These are phyloP conservation scores for Hyles lineata DNA, from an alignment of 2,888 invertebrate species.

Conservation along the genomic window DNA sequence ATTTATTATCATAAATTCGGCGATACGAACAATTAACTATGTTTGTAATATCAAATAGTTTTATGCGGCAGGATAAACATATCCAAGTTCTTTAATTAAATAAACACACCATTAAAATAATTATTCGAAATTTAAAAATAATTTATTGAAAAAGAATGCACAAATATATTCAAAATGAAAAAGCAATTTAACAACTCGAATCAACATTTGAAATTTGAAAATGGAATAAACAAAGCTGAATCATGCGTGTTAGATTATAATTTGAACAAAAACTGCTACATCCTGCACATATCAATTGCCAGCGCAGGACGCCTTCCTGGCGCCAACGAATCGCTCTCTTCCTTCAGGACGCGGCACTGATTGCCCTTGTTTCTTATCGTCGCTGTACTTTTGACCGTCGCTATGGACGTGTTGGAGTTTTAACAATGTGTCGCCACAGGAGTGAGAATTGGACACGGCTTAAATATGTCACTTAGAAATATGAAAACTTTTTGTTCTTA, in stretches of 20 bases:
- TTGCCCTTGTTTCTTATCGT: conserved; percentile 72
- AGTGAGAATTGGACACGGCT: too few species aligned
- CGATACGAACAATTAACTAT: neutral
- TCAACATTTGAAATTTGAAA: conserved; percentile 14
- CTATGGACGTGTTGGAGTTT: neutral
- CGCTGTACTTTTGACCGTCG: conserved; percentile 50
- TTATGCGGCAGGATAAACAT: too few species aligned
- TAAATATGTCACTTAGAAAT: neutral
- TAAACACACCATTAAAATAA: neutral
- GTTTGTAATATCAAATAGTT: neutral
- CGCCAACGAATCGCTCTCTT: conserved; percentile 70
- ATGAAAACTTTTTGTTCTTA: too few species aligned
- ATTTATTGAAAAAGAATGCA: neutral
- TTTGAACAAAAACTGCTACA: conserved; percentile 22
- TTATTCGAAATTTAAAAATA: too few species aligned
- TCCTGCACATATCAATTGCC: conserved; percentile 27
- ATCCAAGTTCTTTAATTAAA: neutral
- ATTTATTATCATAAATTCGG: neutral
- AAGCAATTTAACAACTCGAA: neutral
- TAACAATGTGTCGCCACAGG: neutral
- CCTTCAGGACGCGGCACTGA: conserved; percentile 68
- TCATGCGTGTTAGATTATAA: conserved; percentile 14
- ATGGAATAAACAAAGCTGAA: neutral
- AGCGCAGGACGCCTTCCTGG: conserved; percentile 46
- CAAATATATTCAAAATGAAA: neutral